Conservation (phyloP, 2,113 vertebrate species). For the Xiphophorus maculatus region DNA sequence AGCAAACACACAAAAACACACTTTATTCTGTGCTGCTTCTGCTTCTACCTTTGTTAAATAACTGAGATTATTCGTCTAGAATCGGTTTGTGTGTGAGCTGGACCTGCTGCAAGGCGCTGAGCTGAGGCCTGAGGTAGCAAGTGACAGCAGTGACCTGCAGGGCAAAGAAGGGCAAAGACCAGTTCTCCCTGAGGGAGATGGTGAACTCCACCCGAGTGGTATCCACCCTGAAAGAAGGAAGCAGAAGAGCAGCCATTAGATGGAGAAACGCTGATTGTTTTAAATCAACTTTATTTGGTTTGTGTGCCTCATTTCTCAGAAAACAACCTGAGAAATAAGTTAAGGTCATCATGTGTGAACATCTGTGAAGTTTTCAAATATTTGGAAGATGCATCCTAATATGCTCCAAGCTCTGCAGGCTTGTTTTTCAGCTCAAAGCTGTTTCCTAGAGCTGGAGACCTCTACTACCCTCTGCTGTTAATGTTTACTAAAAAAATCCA, state of each 20-base stretch:
- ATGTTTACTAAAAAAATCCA: too few species aligned
- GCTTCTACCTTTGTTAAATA: background rate
- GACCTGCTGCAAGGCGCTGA: slow-evolving; percentile 86
- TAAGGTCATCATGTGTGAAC: too few species aligned
- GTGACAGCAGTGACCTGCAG: slow-evolving; percentile 91
- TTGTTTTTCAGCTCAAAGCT: too few species aligned
- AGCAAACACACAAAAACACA: slow-evolving; percentile 19
- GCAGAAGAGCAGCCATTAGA: background rate
- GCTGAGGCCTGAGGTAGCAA: slow-evolving; percentile 85
- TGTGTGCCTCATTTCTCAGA: background rate
- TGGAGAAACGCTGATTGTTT: background rate
- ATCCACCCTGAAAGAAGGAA: slow-evolving; percentile 84
- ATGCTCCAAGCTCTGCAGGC: too few species aligned
- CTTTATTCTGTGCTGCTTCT: background rate
- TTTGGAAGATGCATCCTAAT: too few species aligned
- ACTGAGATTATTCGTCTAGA: background rate
- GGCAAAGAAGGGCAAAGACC: slow-evolving; percentile 95
- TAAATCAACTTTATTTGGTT: background rate
- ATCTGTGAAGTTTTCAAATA: too few species aligned
- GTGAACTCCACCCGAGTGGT: slow-evolving; percentile 98
- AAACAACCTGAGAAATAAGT: too few species aligned
- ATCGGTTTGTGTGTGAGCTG: slow-evolving; percentile 22
- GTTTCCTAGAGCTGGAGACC: too few species aligned
- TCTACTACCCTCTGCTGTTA: too few species aligned
- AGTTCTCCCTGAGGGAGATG: slow-evolving; percentile 96